Evolutionary conservation across 2,888 invertebrate species (phyloP), one percentile per base, ranked within the genome.

Genomic region (Agapostemon virescens): DNA sequence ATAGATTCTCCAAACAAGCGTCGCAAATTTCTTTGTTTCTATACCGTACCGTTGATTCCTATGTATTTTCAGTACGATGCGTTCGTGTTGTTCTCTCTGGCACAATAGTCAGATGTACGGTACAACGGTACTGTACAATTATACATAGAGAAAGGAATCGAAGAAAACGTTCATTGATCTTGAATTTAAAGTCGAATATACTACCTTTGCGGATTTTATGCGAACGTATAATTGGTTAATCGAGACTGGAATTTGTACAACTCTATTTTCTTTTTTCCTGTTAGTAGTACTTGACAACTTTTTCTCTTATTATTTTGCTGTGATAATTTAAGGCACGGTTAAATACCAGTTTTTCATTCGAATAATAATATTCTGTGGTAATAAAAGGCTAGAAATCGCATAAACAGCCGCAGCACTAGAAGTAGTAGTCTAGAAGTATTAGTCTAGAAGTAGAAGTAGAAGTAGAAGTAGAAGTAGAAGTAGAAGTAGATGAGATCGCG

Each of bases 21-120:
- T 33, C 20, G 36, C 20, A 20, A 75, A 79, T 78, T 79, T 70
- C 78, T 77, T 83, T 77, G 69, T 74, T 49, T 66, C 68, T 66
- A 26, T 26, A 7, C 69, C 72, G 52, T 55, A 23, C 52, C 66
- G 63, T 36, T 17, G 55, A 38, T 55, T 23, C 2, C 69, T 69
- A 79, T 68, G 70, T 63, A 79, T 74, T 77, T 77, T 67, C 72
- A 69, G 69, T 61, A 79, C 63, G 58, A 70, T 13, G 20, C n/a
- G 52, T 79, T 79, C 75, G 61, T 69, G 76, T 68, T 38, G 15
- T 26, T 52, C 49, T 64, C 42, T 33, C 6, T 11, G 33, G 1
- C 13, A 5, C 11, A 7, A 38, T 69, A 9, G 30, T 2, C 0
- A 9, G 11, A n/a, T 9, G n/a, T 20, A 61, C 33, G 1, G 30